These are phyloP conservation scores for Strigops habroptila DNA, from an alignment of 2,113 vertebrate species.

Conservation along the genomic window DNA sequence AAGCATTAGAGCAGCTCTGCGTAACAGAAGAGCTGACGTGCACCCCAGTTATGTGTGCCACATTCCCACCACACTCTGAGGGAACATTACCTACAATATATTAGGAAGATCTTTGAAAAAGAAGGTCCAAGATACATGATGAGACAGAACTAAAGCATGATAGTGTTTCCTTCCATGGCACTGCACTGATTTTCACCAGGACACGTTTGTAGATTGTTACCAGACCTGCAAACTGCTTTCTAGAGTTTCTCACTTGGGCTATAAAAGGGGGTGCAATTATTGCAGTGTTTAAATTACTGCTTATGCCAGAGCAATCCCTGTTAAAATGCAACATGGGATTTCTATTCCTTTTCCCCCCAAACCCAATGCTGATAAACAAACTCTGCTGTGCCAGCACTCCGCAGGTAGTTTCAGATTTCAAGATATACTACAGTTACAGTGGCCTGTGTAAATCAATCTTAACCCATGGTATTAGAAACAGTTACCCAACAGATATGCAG, in stretches of 20 bases:
- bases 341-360: not conserved
- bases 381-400: conserved; percentile 25
- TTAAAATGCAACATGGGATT: not conserved
- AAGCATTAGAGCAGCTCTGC: not conserved
- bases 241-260: not conserved
- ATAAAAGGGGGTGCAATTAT: conserved; percentile 14
- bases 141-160: not conserved
- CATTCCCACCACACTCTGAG: fast-evolving
- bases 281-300: conserved; percentile 10
- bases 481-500: not conserved
- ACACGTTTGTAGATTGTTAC: not conserved
- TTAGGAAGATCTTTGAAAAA: not conserved
- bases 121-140: not conserved
- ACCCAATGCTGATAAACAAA: not conserved
- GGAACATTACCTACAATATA: not conserved
- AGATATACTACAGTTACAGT: conserved; percentile 15
- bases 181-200: not conserved
- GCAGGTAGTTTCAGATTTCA: conserved; percentile 33
- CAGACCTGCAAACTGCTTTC: conserved; percentile 24
- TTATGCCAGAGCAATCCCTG: not conserved
- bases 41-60: not conserved
- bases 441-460: conserved; percentile 33
- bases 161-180: not conserved
- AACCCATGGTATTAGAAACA: conserved; percentile 25
- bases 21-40: not conserved